Evolutionary conservation across 2,797 vertebrate species (phyloP), one percentile per base, ranked within the genome.

Genomic region (Enteromius trimaculatus): DNA sequence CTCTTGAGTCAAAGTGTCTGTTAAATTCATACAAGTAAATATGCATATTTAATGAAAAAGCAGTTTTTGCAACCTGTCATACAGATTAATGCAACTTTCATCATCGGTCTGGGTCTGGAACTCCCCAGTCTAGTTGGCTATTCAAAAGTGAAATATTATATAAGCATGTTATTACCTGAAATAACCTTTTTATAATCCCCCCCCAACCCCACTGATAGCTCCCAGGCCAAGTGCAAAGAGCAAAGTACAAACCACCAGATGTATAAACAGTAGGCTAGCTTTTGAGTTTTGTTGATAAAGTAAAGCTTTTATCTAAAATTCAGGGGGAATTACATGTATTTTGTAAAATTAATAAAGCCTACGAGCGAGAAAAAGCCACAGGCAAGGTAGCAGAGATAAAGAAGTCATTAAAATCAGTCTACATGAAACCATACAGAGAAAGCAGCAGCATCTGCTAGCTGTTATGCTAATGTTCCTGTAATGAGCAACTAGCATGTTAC

Each of bases 121-220:
- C 31, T 79, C 79, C 34, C 77, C 34, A 17, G 49, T 62, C 62
- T 84, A 77, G 23, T 85, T 86, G 42, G 1, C 26, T 68, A 84
- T 86, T 84, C 47, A 81, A 4, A 79, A 79, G 47, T 21, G 6
- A 71, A 60, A 8, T 3, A 11, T 49, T 69, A 68, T 55, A n/a
- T 79, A 82, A 76, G 51, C 4, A 66, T 51, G 37, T 77, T n/a
- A 60, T 66, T 77, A 78, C 74, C 60, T 84, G 34, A 58, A 77
- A 74, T 31, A 72, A 39, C 37, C 7, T 39, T 39, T 39, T 39
- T 39, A 39, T 39, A 8, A 39, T 5, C 6, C 34, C 34, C 34
- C 34, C 6, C 26, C 34, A n/a, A n/a, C n/a, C n/a, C n/a, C n/a
- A n/a, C 76, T 69, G 68, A 70, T 31, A 34, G 79, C 44, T 79